Evolutionary conservation across 2,113 vertebrate genomes (phyloP).

Genomic region (Otus sunia): DNA sequence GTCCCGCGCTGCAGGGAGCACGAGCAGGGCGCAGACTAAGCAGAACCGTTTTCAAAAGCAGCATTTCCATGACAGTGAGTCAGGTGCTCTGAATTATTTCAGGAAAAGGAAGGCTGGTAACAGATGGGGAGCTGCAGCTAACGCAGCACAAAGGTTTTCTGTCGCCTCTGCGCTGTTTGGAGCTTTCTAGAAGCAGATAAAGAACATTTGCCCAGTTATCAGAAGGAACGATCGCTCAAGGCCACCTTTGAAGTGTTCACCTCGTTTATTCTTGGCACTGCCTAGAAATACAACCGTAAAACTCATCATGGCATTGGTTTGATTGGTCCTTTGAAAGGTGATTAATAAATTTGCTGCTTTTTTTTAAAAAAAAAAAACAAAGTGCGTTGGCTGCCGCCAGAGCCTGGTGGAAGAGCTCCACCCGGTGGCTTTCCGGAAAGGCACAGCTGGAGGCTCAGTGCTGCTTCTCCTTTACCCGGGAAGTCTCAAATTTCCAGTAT

Average conservation of each 20-base stretch:
- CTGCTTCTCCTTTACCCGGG: accelerated
- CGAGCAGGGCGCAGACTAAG: background rate
- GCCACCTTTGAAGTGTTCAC: background rate
- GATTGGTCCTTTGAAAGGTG: background rate
- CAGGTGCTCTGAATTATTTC: background rate
- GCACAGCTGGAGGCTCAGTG: background rate
- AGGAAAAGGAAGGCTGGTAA: background rate
- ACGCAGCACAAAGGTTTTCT: background rate
- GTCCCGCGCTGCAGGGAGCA: background rate
- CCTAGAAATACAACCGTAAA: background rate
- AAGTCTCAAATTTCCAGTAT: background rate
- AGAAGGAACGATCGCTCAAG: background rate
- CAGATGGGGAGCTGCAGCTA: background rate
- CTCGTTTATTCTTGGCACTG: constrained; percentile 5
- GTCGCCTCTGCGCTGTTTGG: background rate
- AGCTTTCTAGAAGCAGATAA: background rate
- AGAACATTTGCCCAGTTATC: background rate
- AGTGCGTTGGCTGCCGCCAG: accelerated
- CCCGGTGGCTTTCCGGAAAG: background rate
- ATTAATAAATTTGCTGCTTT: background rate
- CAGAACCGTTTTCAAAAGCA: background rate
- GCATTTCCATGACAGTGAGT: background rate
- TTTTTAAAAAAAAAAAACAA: too few relatives aligned
- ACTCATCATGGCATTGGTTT: background rate
- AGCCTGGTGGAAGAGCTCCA: constrained; percentile 40